A percentile compares a stretch with the other conserved stretches of the same genome.
Conservation (phyloP, 2,797 vertebrate genomes). For the Hypotaenidia philippensis region DNA sequence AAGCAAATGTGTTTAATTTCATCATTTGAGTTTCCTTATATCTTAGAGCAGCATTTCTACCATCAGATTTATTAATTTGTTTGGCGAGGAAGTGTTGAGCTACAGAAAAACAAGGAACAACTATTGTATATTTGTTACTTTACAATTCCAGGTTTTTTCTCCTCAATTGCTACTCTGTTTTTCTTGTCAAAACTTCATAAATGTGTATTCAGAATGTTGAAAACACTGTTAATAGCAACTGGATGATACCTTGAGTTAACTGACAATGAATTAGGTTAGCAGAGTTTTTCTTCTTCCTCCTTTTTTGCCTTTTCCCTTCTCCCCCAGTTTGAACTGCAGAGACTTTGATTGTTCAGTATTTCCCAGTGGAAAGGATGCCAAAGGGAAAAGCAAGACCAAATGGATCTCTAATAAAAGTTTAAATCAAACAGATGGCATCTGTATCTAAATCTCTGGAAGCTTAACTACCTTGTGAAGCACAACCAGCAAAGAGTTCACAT, state of each 20-base stretch:
- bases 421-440: constrained; percentile 43
- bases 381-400: constrained; percentile 57
- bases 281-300: constrained; percentile 18
- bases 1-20: constrained; percentile 48
- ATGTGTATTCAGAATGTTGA: constrained; percentile 29
- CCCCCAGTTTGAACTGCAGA: constrained; percentile 53
- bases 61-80: constrained; percentile 13
- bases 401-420: constrained; percentile 57
- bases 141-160: constrained; percentile 40
- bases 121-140: constrained; percentile 18
- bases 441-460: constrained; percentile 29
- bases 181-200: constrained; percentile 36
- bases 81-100: constrained; percentile 30
- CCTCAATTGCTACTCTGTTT: constrained; percentile 11
- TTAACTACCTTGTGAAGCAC: constrained; percentile 45
- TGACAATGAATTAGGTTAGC: not conserved
- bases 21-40: constrained; percentile 41
- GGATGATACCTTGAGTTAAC: constrained; percentile 7
- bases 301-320: constrained; percentile 67
- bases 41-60: constrained; percentile 42
- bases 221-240: constrained; percentile 31
- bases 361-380: constrained; percentile 40
- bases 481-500: constrained; percentile 8
- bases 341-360: constrained; percentile 53
- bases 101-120: not conserved